These are phyloP conservation scores for Nibea albiflora DNA, from an alignment of 2,113 vertebrate species.

Conservation along the genomic window DNA sequence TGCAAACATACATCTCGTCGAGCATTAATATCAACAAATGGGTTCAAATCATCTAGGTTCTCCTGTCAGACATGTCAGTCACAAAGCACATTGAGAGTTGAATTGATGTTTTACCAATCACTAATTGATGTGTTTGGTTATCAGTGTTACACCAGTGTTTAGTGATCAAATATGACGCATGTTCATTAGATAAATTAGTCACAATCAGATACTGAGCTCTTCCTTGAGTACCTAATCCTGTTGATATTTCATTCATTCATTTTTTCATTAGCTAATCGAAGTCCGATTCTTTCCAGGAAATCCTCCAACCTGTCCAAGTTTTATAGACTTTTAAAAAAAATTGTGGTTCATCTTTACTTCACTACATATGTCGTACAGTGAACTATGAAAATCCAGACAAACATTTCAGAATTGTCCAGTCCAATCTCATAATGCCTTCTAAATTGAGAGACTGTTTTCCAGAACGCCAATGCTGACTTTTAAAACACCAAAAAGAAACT, in stretches of 20 bases:
- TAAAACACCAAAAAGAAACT: not conserved
- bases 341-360: not conserved
- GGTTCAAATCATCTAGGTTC: not conserved
- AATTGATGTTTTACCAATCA: slow-evolving; percentile 36
- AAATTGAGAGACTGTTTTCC: not conserved
- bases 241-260: not conserved
- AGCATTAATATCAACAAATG: not conserved
- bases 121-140: not conserved
- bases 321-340: not conserved
- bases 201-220: not conserved
- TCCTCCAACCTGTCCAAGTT: not conserved
- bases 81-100: not conserved
- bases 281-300: too few relatives aligned
- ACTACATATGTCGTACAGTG: not conserved
- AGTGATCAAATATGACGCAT: not conserved
- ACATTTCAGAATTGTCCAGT: not conserved
- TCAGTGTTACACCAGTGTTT: not conserved
- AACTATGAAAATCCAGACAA: not conserved
- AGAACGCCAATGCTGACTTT: not conserved
- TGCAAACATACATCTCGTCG: slow-evolving; percentile 4
- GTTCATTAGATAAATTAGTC: not conserved
- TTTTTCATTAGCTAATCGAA: too few relatives aligned
- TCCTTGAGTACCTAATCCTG: not conserved
- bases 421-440: not conserved
- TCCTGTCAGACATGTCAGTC: not conserved